A percentile compares a stretch with the other conserved stretches of the same genome.
Evolutionary conservation across 2,113 vertebrate genomes (phyloP).

Genomic region (Carlito syrichta): DNA sequence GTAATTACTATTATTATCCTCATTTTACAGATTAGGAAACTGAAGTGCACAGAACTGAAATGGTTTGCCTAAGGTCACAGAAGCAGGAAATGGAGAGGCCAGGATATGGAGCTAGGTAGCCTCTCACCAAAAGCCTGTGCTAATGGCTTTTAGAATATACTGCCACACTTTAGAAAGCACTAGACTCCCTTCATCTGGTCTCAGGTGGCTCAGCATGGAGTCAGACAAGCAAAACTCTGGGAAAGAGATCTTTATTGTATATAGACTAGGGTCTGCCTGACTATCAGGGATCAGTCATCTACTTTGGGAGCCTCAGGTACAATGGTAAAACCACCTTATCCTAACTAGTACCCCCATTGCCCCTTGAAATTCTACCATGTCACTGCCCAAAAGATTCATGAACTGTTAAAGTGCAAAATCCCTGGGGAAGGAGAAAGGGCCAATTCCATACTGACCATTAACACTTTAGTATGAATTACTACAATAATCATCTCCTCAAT

Average conservation of each 20-base stretch:
- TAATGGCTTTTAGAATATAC: neutral
- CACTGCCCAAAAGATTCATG: too few species aligned
- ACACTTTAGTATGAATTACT: neutral
- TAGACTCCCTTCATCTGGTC: neutral
- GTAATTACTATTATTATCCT: neutral
- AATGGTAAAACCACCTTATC: neutral
- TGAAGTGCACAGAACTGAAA: neutral
- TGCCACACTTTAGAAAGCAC: neutral
- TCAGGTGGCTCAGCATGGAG: neutral
- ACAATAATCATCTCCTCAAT: neutral
- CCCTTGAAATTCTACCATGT: neutral
- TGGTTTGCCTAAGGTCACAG: neutral
- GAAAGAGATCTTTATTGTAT: neutral
- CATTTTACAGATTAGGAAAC: neutral
- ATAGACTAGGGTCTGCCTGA: neutral
- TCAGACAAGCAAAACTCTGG: neutral
- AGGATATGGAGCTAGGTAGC: neutral
- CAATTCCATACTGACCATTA: neutral
- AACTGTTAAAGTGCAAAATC: neutral
- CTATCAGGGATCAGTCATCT: neutral
- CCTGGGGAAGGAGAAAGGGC: neutral
- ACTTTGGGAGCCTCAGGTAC: neutral
- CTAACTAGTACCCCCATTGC: neutral
- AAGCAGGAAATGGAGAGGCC: neutral
- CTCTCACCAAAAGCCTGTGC: neutral